phyloP scores from a whole-genome alignment of 2,888 invertebrate species.

The Spatulosminthurus flaviceps region DNA sequence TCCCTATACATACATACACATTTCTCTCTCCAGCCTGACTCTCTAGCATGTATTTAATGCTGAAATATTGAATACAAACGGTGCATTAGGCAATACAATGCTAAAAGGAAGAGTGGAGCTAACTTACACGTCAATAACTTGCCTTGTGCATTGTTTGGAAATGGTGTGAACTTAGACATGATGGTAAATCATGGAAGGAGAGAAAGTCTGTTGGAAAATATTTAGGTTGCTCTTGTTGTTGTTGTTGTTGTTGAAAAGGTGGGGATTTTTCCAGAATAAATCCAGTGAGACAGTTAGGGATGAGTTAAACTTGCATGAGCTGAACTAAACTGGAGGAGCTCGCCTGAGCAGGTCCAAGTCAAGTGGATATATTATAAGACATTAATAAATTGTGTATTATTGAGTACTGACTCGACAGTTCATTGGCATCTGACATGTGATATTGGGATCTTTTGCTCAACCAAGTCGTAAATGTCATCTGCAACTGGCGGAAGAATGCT shows the following conservation, averaged over 20 bases:
- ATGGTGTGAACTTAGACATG: too few species aligned
- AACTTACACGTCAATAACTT: neutral
- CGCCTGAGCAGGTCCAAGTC: neutral
- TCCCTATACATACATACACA: neutral
- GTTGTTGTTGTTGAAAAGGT: too few species aligned
- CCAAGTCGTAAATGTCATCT: conserved; percentile 28
- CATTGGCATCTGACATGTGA: conserved; percentile 28
- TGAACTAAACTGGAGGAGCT: too few species aligned
- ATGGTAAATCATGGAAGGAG: neutral
- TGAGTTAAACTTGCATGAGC: conserved; percentile 3
- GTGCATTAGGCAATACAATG: neutral
- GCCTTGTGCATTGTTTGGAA: neutral
- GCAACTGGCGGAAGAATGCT: neutral
- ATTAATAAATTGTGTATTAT: conserved; percentile 27
- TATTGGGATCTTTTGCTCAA: conserved; percentile 19
- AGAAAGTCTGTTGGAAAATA: neutral
- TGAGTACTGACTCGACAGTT: neutral
- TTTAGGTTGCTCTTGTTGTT: too few species aligned
- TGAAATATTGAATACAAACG: conserved; percentile 3
- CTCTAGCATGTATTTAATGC: conserved; percentile 2
- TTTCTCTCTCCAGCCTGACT: neutral
- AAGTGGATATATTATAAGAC: conserved; percentile 12
- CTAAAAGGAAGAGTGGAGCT: neutral
- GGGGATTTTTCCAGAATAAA: neutral
- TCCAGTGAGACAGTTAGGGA: neutral